Percentiles rank a stretch among this genome's conserved stretches.
These are phyloP conservation scores for Ceratosolen solmsi DNA, from an alignment of 1,140 invertebrate genomes.

Conservation along the genomic window DNA sequence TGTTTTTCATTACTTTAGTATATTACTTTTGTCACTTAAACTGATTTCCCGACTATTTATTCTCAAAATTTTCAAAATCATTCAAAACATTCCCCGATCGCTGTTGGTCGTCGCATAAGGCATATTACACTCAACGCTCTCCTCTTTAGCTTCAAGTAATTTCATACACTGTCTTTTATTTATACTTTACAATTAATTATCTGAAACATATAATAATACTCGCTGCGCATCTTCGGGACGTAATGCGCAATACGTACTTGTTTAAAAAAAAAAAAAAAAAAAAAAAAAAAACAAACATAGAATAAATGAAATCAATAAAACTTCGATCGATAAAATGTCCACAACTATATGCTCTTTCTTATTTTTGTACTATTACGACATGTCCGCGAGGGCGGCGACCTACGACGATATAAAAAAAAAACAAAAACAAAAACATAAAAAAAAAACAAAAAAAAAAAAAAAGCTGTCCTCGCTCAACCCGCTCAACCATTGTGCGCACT, in stretches of 20 bases:
- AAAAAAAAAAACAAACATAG: not conserved
- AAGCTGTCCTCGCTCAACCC: not conserved
- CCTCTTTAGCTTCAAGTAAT: not conserved
- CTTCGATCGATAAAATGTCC: not conserved
- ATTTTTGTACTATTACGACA: conserved; percentile 51
- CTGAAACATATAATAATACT: conserved; percentile 39
- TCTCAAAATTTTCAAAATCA: conserved; percentile 2
- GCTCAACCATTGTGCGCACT: not conserved
- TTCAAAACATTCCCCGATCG: conserved; percentile 24
- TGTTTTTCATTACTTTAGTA: conserved; percentile 32
- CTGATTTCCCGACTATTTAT: conserved; percentile 6
- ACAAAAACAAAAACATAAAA: not conserved
- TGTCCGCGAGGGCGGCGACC: conserved; percentile 18
- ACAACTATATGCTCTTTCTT: conserved; percentile 32
- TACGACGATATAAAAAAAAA: conserved; percentile 11
- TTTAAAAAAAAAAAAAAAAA: conserved; percentile 18
- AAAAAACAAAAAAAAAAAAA: too few species aligned
- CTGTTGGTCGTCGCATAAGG: conserved; percentile 31
- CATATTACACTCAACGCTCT: conserved; percentile 1
- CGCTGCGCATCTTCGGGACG: not conserved
- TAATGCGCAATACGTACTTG: not conserved
- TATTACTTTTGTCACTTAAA: conserved; percentile 1
- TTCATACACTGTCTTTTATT: conserved; percentile 7
- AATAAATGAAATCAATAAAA: conserved; percentile 4
- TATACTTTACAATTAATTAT: conserved; percentile 33